A percentile compares a stretch with the other conserved stretches of the same genome.
Evolutionary conservation across 1,140 invertebrate genomes (phyloP).

Genomic region (Hormaphis cornu): DNA sequence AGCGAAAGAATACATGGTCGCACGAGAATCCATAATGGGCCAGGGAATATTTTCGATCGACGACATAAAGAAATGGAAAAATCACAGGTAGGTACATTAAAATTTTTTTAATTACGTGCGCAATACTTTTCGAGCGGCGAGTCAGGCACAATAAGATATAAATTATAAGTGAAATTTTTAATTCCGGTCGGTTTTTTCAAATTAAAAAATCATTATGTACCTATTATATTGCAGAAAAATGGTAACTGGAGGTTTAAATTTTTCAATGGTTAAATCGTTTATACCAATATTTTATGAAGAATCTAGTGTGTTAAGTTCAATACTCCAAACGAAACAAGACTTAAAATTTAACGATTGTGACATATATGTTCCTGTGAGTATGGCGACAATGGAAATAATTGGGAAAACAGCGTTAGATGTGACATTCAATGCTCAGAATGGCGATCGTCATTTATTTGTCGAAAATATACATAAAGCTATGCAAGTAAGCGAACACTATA

Average conservation of each 20-base stretch:
- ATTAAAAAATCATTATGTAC: background rate
- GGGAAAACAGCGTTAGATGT: constrained; percentile 9
- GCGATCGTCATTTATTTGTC: background rate
- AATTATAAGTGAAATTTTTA: too few relatives aligned
- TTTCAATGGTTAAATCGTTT: constrained; percentile 13
- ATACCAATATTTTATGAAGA: constrained; percentile 24
- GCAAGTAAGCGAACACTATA: background rate
- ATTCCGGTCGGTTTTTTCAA: too few relatives aligned
- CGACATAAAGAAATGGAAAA: constrained; percentile 23
- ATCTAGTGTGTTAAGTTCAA: background rate
- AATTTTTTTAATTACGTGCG: too few relatives aligned
- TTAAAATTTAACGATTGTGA: background rate
- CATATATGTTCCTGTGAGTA: constrained; percentile 2
- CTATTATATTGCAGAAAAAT: too few relatives aligned
- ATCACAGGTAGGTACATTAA: constrained; percentile 3
- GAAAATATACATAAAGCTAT: constrained; percentile 16
- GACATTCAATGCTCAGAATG: constrained; percentile 14
- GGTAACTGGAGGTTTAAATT: background rate
- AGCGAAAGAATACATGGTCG: constrained; percentile 14
- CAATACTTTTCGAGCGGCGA: too few relatives aligned
- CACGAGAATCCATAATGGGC: constrained; percentile 20
- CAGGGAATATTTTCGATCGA: constrained; percentile 27
- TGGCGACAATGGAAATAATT: constrained; percentile 27
- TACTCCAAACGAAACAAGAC: background rate
- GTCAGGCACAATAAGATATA: too few relatives aligned